Base-by-base conservation (phyloP, 2,113 vertebrate genomes). In the Genyomyrus donnyi region DNA sequence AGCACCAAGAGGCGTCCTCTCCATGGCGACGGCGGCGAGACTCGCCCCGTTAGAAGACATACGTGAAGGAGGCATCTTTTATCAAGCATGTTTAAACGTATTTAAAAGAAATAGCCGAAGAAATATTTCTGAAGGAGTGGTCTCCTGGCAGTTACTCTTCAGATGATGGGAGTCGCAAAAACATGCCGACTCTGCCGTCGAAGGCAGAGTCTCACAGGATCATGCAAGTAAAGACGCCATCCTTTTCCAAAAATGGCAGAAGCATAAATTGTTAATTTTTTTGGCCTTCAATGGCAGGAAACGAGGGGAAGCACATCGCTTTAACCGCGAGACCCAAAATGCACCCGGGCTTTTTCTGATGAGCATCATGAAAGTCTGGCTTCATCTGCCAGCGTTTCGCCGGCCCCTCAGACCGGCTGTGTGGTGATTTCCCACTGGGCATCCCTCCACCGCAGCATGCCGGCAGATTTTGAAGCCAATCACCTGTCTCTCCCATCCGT, bases 1-100 rank as follows among this genome's bases (percentile, higher is more conserved):
- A 91, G 93, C 90, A 92, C 91, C 91, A 91, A 49, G 62, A 85
- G 88, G 83, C 45, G 13, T n/a, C 15, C 39, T 83, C 35, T 42
- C 13, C 66, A 35, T n/a, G 13, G 9, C 27, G 7, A 80, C 31
- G 10, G 48, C 19, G 58, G 11, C 21, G 62, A 48, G 24, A 39
- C 21, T 87, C 46, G 5, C 42, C 48, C 17, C 31, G 27, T 62
- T 42, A 91, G 17, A 24, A 70, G 85, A 31, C 50, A 7, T 80
- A 21, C 49, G 31, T 27, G 42, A 88, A 74, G 77, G 85, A 88
- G 17, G 35, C 56, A 35, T 77, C 42, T 88, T 48, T 52, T 45
- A 91, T 52, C 80, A 80, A n/a, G 77, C 52, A 85, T 21, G 58
- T 45, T 85, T 84, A 45, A 27, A 52, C 35, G 46, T 52, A 84